phyloP scores from a whole-genome alignment of 2,797 vertebrate genomes.

The Siniperca obscura region DNA sequence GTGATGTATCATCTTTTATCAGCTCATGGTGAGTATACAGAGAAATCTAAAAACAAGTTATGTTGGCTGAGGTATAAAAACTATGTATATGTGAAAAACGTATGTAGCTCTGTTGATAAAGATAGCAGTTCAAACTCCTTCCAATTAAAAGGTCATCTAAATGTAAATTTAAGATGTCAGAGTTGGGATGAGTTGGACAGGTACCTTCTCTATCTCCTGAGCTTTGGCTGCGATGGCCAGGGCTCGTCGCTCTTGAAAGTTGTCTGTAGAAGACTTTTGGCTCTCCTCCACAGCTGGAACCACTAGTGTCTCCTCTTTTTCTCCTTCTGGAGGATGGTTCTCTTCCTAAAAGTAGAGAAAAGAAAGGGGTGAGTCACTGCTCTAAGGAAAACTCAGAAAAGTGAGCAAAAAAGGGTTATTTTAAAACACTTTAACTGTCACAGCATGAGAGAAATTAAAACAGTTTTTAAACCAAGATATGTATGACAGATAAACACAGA shows the following conservation, averaged over 20 bases:
- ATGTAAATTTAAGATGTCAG: neutral
- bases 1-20: neutral
- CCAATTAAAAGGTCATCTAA: neutral
- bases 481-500: neutral
- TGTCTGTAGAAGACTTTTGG: slow-evolving; percentile 67
- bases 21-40: too few species aligned
- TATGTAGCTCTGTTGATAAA: neutral
- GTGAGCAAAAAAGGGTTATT: neutral
- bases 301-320: slow-evolving; percentile 72
- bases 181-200: neutral
- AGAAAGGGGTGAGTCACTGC: neutral
- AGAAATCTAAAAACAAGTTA: neutral
- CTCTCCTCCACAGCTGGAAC: slow-evolving; percentile 67
- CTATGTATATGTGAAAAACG: neutral
- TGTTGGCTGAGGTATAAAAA: neutral
- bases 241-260: slow-evolving; percentile 79
- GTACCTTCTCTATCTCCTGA: slow-evolving; percentile 85
- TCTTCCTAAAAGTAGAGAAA: slow-evolving; percentile 71
- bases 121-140: neutral
- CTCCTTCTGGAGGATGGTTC: slow-evolving; percentile 64
- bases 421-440: too few species aligned
- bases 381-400: neutral
- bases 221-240: slow-evolving; percentile 84
- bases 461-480: neutral
- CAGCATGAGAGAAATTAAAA: neutral